Conservation (phyloP, 2,888 invertebrate species). For the Polylopha cassiicola region DNA sequence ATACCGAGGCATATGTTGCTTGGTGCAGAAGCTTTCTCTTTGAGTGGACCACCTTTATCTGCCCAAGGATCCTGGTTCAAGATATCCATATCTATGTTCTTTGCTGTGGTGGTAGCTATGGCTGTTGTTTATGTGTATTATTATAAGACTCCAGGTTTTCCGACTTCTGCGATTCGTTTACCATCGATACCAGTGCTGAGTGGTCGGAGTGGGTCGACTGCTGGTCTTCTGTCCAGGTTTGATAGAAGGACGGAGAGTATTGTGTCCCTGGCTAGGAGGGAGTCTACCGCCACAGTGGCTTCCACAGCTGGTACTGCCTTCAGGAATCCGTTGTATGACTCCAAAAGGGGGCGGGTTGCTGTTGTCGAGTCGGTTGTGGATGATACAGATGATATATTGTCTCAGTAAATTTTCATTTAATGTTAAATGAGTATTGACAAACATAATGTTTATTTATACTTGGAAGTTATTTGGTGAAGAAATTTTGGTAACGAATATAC, state of each 20-base stretch:
- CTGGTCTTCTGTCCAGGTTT: conserved; percentile 46
- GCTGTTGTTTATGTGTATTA: conserved; percentile 53
- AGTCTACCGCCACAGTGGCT: conserved; percentile 43
- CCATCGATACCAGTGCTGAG: conserved; percentile 36
- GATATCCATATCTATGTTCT: conserved; percentile 56
- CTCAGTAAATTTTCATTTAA: no score
- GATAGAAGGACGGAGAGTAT: conserved; percentile 61
- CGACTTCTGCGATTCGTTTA: conserved; percentile 26
- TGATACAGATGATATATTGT: conserved; percentile 32
- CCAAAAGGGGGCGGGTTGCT: conserved; percentile 54
- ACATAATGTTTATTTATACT: no score
- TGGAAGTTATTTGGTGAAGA: no score
- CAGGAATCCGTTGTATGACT: conserved; percentile 64
- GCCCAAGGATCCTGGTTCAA: conserved; percentile 48
- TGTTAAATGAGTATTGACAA: no score
- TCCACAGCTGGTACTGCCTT: conserved; percentile 46
- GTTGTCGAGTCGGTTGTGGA: conserved; percentile 45
- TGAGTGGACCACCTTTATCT: conserved; percentile 54
- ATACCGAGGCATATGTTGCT: conserved; percentile 43
- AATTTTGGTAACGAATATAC: no score
- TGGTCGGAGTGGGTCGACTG: conserved; percentile 29
- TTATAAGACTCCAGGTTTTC: conserved; percentile 35
- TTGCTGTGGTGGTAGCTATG: conserved; percentile 45
- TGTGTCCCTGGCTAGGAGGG: conserved; percentile 58
- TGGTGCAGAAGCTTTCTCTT: conserved; percentile 35